Conservation (phyloP, 2,797 vertebrate genomes). For the Chiloscyllium punctatum region DNA sequence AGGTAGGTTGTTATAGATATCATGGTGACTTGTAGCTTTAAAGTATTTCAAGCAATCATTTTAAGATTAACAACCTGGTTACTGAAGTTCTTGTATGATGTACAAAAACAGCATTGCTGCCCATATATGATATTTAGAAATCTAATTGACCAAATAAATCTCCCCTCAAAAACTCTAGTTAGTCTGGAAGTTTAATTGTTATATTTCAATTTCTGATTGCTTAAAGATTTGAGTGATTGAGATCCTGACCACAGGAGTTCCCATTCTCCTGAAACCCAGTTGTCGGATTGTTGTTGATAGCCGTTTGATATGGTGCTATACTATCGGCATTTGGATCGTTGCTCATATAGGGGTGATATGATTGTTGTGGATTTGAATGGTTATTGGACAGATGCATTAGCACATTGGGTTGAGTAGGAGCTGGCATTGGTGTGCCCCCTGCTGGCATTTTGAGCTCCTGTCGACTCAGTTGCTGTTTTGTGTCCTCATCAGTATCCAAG, state of each 20-base stretch:
- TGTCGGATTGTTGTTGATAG: conserved; percentile 64
- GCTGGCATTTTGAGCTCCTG: conserved; percentile 66
- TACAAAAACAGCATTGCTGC: conserved; percentile 9
- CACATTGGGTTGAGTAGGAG: conserved; percentile 63
- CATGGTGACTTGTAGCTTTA: conserved; percentile 30
- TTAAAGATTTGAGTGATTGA: conserved; percentile 70
- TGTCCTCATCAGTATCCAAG: conserved; percentile 74
- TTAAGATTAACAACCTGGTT: conserved; percentile 31
- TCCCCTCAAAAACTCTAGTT: conserved; percentile 2
- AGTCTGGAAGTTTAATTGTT: not conserved
- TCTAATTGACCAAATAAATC: conserved; percentile 1
- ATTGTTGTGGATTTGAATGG: conserved; percentile 63
- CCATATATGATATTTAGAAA: conserved; percentile 10
- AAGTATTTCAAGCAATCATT: conserved; percentile 30
- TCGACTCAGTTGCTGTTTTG: conserved; percentile 67
- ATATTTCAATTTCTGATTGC: conserved; percentile 29
- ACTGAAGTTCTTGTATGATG: not conserved
- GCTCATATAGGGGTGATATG: conserved; percentile 64
- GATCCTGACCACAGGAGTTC: conserved; percentile 65
- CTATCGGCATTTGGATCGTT: conserved; percentile 63
- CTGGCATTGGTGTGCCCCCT: conserved; percentile 57
- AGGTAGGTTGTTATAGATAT: conserved; percentile 15
- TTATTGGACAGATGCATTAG: conserved; percentile 68
- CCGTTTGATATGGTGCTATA: conserved; percentile 55
- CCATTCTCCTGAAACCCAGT: conserved; percentile 66